A percentile compares a stretch with the other conserved stretches of the same genome.
These are phyloP conservation scores for Acrobasis consociella DNA, from an alignment of 2,888 invertebrate genomes.

Conservation along the genomic window DNA sequence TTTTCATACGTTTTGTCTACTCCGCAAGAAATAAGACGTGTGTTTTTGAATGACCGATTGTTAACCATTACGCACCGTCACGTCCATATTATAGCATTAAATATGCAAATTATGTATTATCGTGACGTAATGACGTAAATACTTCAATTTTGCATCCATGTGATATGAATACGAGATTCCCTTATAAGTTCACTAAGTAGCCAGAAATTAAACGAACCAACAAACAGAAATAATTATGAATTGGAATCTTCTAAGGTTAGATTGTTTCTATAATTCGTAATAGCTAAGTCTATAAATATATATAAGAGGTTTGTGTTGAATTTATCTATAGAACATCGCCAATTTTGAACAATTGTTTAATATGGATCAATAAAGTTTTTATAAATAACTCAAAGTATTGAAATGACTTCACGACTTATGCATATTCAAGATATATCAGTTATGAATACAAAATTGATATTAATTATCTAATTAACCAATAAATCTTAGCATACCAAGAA, in stretches of 20 bases:
- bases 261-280: too few relatives aligned
- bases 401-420: not conserved
- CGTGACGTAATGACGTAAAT: conserved; percentile 2
- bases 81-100: not conserved
- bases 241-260: too few relatives aligned
- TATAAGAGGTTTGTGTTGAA: too few relatives aligned
- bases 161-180: not conserved
- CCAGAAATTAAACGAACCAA: too few relatives aligned
- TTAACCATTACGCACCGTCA: not conserved
- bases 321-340: too few relatives aligned
- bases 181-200: too few relatives aligned
- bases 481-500: conserved; percentile 4
- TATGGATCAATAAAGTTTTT: too few relatives aligned
- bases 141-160: not conserved
- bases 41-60: not conserved
- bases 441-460: not conserved
- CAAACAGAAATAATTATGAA: too few relatives aligned
- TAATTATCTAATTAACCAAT: conserved; percentile 13
- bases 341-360: too few relatives aligned
- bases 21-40: not conserved
- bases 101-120: not conserved
- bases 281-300: too few relatives aligned
- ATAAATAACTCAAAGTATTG: too few relatives aligned
- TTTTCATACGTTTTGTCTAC: not conserved
- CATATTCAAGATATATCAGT: not conserved